Base-by-base conservation (phyloP, 2,113 vertebrate genomes). In the Hippocampus zosterae region DNA sequence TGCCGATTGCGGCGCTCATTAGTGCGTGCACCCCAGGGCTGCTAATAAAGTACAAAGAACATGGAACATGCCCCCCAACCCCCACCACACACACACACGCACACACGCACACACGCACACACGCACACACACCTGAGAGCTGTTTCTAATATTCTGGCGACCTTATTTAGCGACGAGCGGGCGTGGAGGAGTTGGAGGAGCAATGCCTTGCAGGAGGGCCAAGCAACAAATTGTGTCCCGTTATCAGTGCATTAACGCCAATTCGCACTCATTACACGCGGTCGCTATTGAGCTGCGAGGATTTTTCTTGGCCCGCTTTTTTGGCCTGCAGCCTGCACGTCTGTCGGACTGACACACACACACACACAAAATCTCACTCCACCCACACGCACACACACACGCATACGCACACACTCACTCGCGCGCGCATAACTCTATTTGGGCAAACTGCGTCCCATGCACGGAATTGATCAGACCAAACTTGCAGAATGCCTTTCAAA, bases 221-320 rank as follows among this genome's bases (percentile, higher is more conserved):
- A 88, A 87, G 86, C 88, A 90, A 88, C 87, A 89, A 76, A 89
- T 84, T 77, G 85, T 87, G 89, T 87, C 86, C 86, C 91, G 85
- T 92, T 89, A 88, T 88, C 89, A 91, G 89, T 90, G 85, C 89
- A 92, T 92, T 92, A 92, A 90, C 90, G 90, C 88, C 86, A 91
- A 92, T 91, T 92, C 88, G 80, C 87, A 78, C 88, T 92, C 89
- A 93, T 92, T 92, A 91, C 89, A 91, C 92, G 91, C 52, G 90
- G 87, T 81, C 81, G 78, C 82, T 89, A 93, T 92, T 79, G 90
- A 92, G 87, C 86, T 87, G 84, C 70, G 72, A 89, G 89, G 90
- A 86, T 33, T 60, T 60, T 60, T 60, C 57, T 60, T 60, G 63
- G 63, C 42, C 63, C 63, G 15, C 42, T 42, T 65, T 85, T 88